Evolutionary conservation across 2,113 vertebrate genomes (phyloP).

Genomic region (Gambusia affinis): DNA sequence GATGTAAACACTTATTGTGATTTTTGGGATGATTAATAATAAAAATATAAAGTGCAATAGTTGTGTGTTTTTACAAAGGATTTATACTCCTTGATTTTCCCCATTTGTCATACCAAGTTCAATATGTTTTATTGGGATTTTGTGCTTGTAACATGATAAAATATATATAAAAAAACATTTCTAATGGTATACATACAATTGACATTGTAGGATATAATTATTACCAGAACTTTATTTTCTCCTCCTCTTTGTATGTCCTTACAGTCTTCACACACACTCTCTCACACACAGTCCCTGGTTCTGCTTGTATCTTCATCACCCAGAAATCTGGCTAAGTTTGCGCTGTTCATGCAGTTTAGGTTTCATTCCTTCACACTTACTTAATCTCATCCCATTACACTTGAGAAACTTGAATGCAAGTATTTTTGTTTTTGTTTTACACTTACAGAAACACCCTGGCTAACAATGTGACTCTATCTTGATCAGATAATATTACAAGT

Average conservation of each 20-base stretch:
- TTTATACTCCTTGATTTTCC: too few species aligned
- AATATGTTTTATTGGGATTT: too few species aligned
- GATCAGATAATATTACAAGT: slow-evolving; percentile 12
- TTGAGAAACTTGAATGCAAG: not conserved
- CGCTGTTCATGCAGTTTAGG: slow-evolving; percentile 44
- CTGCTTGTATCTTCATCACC: slow-evolving; percentile 55
- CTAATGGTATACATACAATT: not conserved
- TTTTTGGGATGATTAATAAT: too few species aligned
- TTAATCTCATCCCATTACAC: slow-evolving; percentile 34
- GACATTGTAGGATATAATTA: not conserved
- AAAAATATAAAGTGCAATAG: too few species aligned
- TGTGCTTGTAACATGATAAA: not conserved
- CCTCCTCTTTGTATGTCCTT: slow-evolving; percentile 7
- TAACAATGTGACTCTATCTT: slow-evolving; percentile 16
- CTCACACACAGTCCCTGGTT: slow-evolving; percentile 21
- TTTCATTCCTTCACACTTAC: slow-evolving; percentile 20
- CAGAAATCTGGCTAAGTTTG: slow-evolving; percentile 30
- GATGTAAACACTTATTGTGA: too few species aligned
- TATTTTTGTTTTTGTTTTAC: not conserved
- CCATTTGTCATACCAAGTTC: too few species aligned
- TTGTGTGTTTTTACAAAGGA: too few species aligned
- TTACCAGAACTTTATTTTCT: not conserved
- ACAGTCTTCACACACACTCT: not conserved
- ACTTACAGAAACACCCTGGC: slow-evolving; percentile 8
- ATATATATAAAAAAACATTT: not conserved